Evolutionary conservation across 1,140 invertebrate genomes (phyloP).

Genomic region (Nasonia longicornis): DNA sequence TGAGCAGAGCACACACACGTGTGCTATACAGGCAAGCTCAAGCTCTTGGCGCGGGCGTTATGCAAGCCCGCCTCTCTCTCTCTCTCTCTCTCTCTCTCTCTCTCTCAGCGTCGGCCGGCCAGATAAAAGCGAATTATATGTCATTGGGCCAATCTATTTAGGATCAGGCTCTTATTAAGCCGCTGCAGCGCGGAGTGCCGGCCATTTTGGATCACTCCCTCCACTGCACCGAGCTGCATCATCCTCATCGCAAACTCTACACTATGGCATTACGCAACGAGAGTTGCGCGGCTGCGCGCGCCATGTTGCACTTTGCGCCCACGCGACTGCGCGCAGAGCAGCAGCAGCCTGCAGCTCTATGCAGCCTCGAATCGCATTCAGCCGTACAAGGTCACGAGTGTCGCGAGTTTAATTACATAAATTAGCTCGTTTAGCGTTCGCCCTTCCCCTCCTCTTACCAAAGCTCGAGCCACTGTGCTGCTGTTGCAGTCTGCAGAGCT

Average conservation of each 20-base stretch:
- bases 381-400: constrained; percentile 61
- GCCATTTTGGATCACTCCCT: constrained; percentile 30
- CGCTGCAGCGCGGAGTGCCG: constrained; percentile 39
- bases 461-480: not conserved
- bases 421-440: constrained; percentile 54
- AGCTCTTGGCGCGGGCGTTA: constrained; percentile 12
- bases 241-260: not conserved
- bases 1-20: not conserved
- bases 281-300: constrained; percentile 41
- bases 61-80: no score
- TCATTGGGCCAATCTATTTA: constrained; percentile 64
- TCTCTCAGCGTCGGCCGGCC: not conserved
- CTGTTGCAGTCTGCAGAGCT: no score
- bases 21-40: constrained; percentile 2
- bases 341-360: constrained; percentile 2
- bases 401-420: constrained; percentile 65
- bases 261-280: not conserved
- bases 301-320: constrained; percentile 48
- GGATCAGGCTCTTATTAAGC: constrained; percentile 60
- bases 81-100: no score
- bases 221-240: not conserved
- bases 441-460: not conserved
- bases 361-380: constrained; percentile 49
- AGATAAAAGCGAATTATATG: constrained; percentile 60
- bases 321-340: constrained; percentile 23